Conservation (phyloP, 2,888 invertebrate genomes). For the Platycheirus albimanus region DNA sequence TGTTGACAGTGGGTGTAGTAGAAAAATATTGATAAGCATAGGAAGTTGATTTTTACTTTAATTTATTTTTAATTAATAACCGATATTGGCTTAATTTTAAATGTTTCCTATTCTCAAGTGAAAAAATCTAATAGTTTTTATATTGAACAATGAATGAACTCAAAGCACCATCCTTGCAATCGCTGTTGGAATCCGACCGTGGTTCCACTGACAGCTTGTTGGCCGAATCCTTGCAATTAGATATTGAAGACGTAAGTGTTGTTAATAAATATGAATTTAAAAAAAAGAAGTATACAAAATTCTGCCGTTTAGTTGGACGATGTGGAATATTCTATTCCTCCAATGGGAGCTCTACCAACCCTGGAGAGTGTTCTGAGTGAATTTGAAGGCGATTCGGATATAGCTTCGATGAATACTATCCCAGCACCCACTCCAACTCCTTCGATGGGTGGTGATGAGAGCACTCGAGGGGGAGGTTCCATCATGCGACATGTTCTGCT, state of each 20-base stretch:
- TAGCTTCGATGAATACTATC: constrained; percentile 82
- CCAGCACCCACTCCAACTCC: constrained; percentile 82
- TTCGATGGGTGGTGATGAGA: constrained; percentile 80
- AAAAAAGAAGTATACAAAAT: neutral
- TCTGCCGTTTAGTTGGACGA: constrained; percentile 87
- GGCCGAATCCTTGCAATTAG: constrained; percentile 85
- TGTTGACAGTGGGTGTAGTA: constrained; percentile 71
- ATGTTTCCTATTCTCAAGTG: constrained; percentile 31
- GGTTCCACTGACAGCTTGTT: constrained; percentile 88
- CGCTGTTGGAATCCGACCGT: constrained; percentile 85
- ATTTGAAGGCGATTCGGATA: constrained; percentile 86
- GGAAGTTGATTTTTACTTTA: constrained; percentile 19
- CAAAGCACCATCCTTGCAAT: constrained; percentile 83
- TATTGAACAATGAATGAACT: constrained; percentile 79
- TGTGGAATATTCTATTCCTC: constrained; percentile 90
- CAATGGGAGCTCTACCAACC: constrained; percentile 89
- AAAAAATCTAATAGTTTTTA: neutral
- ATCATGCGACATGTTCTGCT: constrained; percentile 91
- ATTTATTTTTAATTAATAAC: constrained; percentile 26
- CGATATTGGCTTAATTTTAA: constrained; percentile 1
- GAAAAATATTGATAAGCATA: constrained; percentile 67
- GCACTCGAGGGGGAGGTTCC: constrained; percentile 84
- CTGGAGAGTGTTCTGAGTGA: constrained; percentile 92
- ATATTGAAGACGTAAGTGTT: constrained; percentile 87
- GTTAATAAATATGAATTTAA: constrained; percentile 2